Base-by-base conservation (phyloP, 2,113 vertebrate genomes). In the Pollachius pollachius region DNA sequence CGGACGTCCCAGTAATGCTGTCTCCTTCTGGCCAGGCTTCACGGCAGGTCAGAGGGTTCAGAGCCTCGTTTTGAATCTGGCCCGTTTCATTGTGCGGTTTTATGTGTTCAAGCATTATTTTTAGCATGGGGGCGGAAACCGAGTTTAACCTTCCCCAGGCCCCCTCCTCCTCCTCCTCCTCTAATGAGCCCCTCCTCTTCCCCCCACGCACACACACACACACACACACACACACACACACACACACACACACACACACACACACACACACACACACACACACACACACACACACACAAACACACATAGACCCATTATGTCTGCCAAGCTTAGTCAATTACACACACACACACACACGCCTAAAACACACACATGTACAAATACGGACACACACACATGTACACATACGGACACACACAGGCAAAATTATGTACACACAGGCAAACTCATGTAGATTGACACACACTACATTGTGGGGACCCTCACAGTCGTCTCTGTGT, bases 401-500 rank as follows among this genome's bases (percentile, higher is more conserved):
- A 54, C 52, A 58, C 56, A 8, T 16, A 58, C 56, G 25, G 21
- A 62, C 60, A 62, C 60, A 62, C 60, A 62, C 60, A 27, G 21
- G 25, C 60, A 61, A 21, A 62, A 59, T 59, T 11, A 67, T 73
- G 73, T 34, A 41, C 72, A 77, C 74, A 78, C 67, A 66, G 68
- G 73, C 52, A 74, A 21, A 21, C 34, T 56, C 57, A 71, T 60
- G 74, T 34, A 68, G 41, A 37, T 18, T 25, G 68, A 83, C 80
- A 83, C 80, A 82, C 78, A 67, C 61, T 69, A 64, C 64, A 82
- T 86, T 87, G 83, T 84, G 11, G 59, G 79, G 65, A 57, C 72
- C 9, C 74, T 83, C 65, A 88, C 84, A 89, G 74, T 70, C 78
- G 25, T 70, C 64, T 74, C 74, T 77, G 77, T 84, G 79, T 89